These are phyloP conservation scores for Butorides virescens DNA, from an alignment of 2,113 vertebrate genomes.

Conservation along the genomic window DNA sequence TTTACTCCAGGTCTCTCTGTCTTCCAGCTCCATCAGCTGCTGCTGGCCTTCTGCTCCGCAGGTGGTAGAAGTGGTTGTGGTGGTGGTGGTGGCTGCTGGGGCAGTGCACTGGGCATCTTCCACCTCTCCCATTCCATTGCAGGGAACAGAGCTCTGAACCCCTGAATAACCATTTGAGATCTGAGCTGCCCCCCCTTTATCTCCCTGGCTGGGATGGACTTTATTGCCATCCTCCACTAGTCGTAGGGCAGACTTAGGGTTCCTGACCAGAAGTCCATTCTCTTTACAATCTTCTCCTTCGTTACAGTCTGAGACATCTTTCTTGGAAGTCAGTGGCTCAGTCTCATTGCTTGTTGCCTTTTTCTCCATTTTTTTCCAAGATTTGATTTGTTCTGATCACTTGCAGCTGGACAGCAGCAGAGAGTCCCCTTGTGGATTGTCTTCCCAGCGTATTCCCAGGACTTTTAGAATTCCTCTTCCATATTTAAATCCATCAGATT, in stretches of 20 bases:
- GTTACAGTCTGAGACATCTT: constrained; percentile 58
- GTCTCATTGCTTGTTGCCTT: constrained; percentile 76
- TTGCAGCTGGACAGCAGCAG: neutral
- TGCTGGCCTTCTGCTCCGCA: constrained; percentile 65
- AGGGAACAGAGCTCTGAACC: constrained; percentile 76
- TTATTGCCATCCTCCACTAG: constrained; percentile 47
- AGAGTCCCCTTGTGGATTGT: neutral
- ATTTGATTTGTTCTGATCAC: constrained; percentile 12
- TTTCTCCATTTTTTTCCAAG: constrained; percentile 82
- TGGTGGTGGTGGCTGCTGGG: constrained; percentile 81
- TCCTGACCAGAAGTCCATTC: constrained; percentile 76
- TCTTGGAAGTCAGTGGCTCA: constrained; percentile 66
- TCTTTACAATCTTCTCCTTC: constrained; percentile 76
- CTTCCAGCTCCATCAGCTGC: constrained; percentile 59
- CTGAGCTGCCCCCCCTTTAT: constrained; percentile 73
- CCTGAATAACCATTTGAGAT: constrained; percentile 88
- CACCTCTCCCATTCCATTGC: constrained; percentile 47
- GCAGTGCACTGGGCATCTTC: constrained; percentile 59
- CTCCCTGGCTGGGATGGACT: constrained; percentile 39
- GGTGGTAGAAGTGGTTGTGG: constrained; percentile 82
- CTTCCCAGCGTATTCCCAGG: neutral
- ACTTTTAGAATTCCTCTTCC: neutral
- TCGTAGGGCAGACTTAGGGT: constrained; percentile 28
- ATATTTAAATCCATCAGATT: neutral
- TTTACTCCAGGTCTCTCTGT: constrained; percentile 94